Conservation (phyloP, 2,113 vertebrate genomes). For the Mesoclemmys tuberculata region DNA sequence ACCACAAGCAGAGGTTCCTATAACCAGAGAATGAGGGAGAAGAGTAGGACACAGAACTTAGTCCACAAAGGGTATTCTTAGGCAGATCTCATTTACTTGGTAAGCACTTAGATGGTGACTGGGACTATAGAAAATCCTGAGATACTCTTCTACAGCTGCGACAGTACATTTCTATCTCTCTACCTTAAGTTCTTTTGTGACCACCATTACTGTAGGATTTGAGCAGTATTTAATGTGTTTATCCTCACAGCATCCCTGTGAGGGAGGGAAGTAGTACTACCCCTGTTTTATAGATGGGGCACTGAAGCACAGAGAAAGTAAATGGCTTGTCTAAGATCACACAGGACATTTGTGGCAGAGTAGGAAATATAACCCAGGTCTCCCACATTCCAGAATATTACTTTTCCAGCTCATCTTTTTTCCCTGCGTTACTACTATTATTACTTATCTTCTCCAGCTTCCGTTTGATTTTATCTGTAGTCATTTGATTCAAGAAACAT, state of each 20-base stretch:
- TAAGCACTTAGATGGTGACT: not conserved
- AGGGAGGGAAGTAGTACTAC: accelerated
- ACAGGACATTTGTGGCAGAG: not conserved
- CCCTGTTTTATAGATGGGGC: not conserved
- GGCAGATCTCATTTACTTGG: not conserved
- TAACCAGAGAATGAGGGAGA: not conserved
- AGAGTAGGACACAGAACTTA: not conserved
- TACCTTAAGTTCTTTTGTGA: not conserved
- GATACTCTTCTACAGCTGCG: not conserved
- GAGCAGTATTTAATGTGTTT: not conserved
- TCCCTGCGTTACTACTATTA: not conserved
- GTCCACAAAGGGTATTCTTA: not conserved
- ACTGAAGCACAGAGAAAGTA: not conserved
- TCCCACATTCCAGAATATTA: not conserved
- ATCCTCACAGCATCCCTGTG: not conserved
- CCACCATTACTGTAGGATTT: not conserved
- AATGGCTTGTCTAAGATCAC: not conserved
- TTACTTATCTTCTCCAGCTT: not conserved
- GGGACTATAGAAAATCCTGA: not conserved
- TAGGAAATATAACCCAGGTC: not conserved
- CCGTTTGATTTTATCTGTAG: not conserved
- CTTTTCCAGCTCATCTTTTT: not conserved
- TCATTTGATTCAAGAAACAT: not conserved
- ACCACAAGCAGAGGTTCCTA: not conserved
- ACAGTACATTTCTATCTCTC: not conserved